Conservation (phyloP, 1,140 invertebrate species). For the Sarcophaga bullata region DNA sequence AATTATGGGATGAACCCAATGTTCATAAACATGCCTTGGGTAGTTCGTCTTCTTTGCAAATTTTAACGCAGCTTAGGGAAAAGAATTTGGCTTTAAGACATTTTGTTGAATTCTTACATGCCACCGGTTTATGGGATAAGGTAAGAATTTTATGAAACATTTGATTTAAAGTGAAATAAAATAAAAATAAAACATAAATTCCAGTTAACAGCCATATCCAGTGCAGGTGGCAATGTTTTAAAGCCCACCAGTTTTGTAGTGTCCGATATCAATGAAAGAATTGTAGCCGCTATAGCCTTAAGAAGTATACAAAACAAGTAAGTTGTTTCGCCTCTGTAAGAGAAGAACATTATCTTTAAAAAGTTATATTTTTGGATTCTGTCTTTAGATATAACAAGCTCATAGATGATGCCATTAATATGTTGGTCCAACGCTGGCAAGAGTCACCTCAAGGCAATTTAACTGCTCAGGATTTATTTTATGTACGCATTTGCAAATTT, state of each 20-base stretch:
- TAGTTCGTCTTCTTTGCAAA: constrained; percentile 79
- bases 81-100: constrained; percentile 84
- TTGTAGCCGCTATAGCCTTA: constrained; percentile 76
- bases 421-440: constrained; percentile 68
- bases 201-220: constrained; percentile 67
- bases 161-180: neutral
- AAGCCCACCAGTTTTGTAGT: constrained; percentile 76
- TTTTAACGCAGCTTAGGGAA: constrained; percentile 83
- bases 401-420: constrained; percentile 69
- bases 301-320: constrained; percentile 52
- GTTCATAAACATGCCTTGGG: constrained; percentile 66
- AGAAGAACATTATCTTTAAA: constrained; percentile 21
- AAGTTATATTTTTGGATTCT: neutral
- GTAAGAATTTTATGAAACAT: constrained; percentile 61
- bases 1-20: constrained; percentile 50
- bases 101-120: constrained; percentile 81
- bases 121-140: constrained; percentile 77
- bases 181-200: constrained; percentile 26
- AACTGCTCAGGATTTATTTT: constrained; percentile 78
- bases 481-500: constrained; percentile 73
- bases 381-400: constrained; percentile 49
- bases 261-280: constrained; percentile 80
- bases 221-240: constrained; percentile 67
- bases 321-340: neutral
- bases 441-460: constrained; percentile 69